A percentile compares a stretch with the other conserved stretches of the same genome.
phyloP scores from a whole-genome alignment of 2,888 invertebrate species.

The Schizaphis graminum region DNA sequence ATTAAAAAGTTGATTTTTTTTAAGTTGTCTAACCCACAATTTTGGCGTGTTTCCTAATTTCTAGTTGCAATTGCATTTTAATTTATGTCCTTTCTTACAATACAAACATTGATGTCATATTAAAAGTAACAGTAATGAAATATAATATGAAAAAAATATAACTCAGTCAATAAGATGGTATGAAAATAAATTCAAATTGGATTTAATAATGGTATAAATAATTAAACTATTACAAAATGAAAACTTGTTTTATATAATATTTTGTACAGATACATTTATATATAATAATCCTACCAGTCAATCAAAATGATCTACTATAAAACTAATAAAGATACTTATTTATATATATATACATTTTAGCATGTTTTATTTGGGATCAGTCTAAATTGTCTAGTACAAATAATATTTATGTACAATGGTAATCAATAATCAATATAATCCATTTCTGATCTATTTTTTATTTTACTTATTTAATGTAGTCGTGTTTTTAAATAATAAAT shows the following conservation, averaged over 20 bases:
- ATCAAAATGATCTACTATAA: conserved; percentile 19
- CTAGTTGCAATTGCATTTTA: not conserved
- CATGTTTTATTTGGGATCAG: conserved; percentile 25
- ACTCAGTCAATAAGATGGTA: conserved; percentile 25
- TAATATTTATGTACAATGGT: conserved; percentile 7
- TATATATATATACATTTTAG: not conserved
- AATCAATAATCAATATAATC: not conserved
- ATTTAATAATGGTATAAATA: conserved; percentile 22
- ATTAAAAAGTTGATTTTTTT: not conserved
- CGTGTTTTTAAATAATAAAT: not conserved
- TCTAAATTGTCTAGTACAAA: conserved; percentile 21
- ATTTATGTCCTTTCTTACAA: not conserved
- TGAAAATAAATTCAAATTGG: not conserved
- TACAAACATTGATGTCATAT: not conserved
- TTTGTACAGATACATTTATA: not conserved
- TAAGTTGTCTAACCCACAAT: not conserved
- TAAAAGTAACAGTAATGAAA: conserved; percentile 26
- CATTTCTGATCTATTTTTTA: not conserved
- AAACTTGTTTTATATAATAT: conserved; percentile 15
- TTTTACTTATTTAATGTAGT: not conserved
- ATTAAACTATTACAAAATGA: conserved; percentile 4
- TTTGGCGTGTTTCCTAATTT: not conserved
- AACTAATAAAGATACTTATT: not conserved
- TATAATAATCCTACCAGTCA: conserved; percentile 42
- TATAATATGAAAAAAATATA: conserved; percentile 38